Percentiles rank a stretch among this genome's conserved stretches.
Conservation (phyloP, 2,113 vertebrate species). For the Origma solitaria region DNA sequence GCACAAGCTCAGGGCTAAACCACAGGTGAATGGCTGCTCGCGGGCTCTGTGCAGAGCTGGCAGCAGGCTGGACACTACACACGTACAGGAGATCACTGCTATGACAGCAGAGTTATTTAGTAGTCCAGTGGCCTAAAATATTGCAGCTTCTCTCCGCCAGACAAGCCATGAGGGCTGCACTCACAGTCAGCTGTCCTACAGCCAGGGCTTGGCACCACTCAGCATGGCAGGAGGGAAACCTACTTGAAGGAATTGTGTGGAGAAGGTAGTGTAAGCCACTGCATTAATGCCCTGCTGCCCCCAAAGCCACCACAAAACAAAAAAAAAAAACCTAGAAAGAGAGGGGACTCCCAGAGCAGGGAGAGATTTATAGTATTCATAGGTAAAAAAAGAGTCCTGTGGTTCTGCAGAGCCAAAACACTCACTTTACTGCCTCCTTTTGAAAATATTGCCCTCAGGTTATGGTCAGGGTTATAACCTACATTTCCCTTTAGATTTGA, state of each 20-base stretch:
- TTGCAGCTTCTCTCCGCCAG: not conserved
- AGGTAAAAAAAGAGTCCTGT: not conserved
- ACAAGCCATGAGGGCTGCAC: not conserved
- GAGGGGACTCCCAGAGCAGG: not conserved
- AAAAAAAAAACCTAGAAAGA: not conserved
- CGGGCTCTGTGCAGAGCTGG: not conserved
- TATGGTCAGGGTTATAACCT: not conserved
- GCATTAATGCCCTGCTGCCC: not conserved
- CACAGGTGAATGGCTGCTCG: not conserved
- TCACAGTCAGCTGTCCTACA: not conserved
- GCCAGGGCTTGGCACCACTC: not conserved
- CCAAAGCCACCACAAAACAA: not conserved
- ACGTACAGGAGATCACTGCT: not conserved
- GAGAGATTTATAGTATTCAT: not conserved
- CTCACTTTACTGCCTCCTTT: not conserved
- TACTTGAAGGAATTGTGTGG: not conserved
- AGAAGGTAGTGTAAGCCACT: not conserved
- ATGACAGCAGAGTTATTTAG: not conserved
- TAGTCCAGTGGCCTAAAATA: not conserved
- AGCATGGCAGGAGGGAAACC: not conserved
- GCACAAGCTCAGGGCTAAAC: not conserved
- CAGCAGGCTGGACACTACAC: not conserved
- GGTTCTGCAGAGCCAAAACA: not conserved
- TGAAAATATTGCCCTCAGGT: not conserved
- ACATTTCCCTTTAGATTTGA: not conserved